A percentile compares a stretch with the other conserved stretches of the same genome.
Conservation (phyloP, 2,888 invertebrate genomes). For the Ochropleura leucogaster region DNA sequence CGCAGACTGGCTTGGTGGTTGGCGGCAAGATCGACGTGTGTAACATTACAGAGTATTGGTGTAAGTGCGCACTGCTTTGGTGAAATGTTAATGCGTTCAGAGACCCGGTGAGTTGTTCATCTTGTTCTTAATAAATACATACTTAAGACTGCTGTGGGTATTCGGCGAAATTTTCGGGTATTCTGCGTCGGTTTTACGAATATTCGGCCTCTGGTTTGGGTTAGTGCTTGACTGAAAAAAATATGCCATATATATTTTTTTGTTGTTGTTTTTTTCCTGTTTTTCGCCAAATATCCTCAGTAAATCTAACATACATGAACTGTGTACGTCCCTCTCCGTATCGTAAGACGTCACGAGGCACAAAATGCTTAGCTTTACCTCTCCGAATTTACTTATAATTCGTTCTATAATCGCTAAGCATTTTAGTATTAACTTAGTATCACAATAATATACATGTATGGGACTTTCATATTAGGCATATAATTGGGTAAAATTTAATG, state of each 20-base stretch:
- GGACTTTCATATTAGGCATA: slow-evolving; percentile 58
- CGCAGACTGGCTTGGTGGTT: slow-evolving; percentile 89
- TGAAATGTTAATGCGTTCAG: slow-evolving; percentile 89
- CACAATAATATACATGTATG: slow-evolving; percentile 63
- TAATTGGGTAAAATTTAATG: slow-evolving; percentile 59
- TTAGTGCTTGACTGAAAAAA: neutral
- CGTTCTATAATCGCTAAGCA: slow-evolving; percentile 67
- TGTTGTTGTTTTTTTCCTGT: neutral
- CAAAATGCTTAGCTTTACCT: slow-evolving; percentile 70
- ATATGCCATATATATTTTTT: neutral
- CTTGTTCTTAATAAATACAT: slow-evolving; percentile 84
- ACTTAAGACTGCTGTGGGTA: slow-evolving; percentile 60
- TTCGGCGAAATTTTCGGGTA: slow-evolving; percentile 39
- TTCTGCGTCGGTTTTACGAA: slow-evolving; percentile 7
- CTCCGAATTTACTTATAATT: slow-evolving; percentile 55
- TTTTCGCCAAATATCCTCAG: slow-evolving; percentile 60
- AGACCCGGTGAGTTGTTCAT: slow-evolving; percentile 89
- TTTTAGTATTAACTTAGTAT: slow-evolving; percentile 67
- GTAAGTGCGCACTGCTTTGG: slow-evolving; percentile 90
- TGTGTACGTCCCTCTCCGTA: slow-evolving; percentile 76
- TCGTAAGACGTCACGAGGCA: slow-evolving; percentile 69
- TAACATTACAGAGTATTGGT: slow-evolving; percentile 86
- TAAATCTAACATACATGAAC: slow-evolving; percentile 70
- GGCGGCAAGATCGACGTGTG: slow-evolving; percentile 86
- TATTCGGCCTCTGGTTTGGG: slow-evolving; percentile 20